Base-by-base conservation (phyloP, 2,888 invertebrate genomes). In the Apamea crenata region DNA sequence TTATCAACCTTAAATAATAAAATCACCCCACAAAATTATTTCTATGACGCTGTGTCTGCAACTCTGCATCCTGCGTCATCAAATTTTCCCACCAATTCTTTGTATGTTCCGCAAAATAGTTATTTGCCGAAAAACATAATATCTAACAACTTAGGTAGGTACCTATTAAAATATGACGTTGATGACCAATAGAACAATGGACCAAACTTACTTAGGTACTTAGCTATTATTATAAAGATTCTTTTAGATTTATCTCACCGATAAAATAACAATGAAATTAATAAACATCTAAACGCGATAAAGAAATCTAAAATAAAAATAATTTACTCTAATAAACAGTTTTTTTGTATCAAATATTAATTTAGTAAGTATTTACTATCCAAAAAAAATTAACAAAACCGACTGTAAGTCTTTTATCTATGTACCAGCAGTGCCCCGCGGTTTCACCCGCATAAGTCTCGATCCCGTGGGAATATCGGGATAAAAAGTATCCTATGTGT, bases 171-270 rank as follows among this genome's bases (percentile, higher is more conserved):
- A 25, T 36, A 53, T 10, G 44, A 74, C 50, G 59, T 74, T 16
- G 1, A 40, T 40, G 16, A 32, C 36, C 12, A 67, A 67, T 61
- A 61, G 10, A 61, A 79, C 72, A 72, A 80, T 72, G 18, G 18
- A 16, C 16, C 21, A 66, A 56, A 50, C 18, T 40, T 25, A 56
- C 14, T 0, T 29, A n/a, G n/a, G n/a, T n/a, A 25, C 12, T 18
- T 25, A 59, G 56, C 56, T n/a, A 25, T 63, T 25, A 29, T 29
- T 50, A 40, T 40, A 36, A 80, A 12, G 4, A 47, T 66, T 29
- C 1, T 47, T 8, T 65, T 36, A 36, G 29, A 72, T 65, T 66
- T 50, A 66, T 73, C 56, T 36, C 80, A 80, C 56, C n/a, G 21
- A 32, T 67, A 67, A 21, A 10, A 16, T 14, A 44, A n/a, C 32